Conservation (phyloP, 1,140 invertebrate genomes). For the Achatina immaculata region DNA sequence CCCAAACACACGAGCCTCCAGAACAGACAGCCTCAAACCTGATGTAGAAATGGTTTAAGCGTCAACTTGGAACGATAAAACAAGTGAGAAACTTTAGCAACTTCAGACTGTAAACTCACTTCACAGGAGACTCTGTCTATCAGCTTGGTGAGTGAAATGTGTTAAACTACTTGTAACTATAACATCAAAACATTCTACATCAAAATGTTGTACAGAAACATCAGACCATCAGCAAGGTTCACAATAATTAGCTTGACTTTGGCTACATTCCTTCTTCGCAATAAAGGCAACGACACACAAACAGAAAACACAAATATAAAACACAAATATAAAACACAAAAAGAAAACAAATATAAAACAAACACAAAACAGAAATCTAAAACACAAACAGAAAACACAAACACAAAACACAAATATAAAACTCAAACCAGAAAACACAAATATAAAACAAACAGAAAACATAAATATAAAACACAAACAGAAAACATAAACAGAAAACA, state of each 20-base stretch:
- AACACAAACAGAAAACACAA: background rate
- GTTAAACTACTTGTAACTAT: too few species aligned
- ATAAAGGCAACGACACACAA: background rate
- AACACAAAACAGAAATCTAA: background rate
- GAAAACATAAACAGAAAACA: background rate
- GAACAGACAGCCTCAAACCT: too few species aligned
- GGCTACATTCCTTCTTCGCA: background rate
- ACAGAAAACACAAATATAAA: background rate
- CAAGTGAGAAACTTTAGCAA: too few species aligned
- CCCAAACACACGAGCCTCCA: background rate
- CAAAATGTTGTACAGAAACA: too few species aligned
- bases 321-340: background rate
- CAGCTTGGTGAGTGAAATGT: too few species aligned
- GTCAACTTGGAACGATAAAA: too few species aligned
- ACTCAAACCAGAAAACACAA: background rate
- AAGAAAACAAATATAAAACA: background rate
- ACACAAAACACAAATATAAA: background rate
- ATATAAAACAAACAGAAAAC: background rate
- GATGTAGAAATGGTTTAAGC: too few species aligned
- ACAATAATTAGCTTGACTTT: too few species aligned
- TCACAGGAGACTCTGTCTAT: too few species aligned
- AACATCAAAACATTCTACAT: too few species aligned
- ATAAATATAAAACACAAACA: background rate
- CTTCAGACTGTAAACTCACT: too few species aligned
- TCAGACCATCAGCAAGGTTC: too few species aligned